Conservation (phyloP, 23 tunicate genomes). For the Phallusia fumigata region DNA sequence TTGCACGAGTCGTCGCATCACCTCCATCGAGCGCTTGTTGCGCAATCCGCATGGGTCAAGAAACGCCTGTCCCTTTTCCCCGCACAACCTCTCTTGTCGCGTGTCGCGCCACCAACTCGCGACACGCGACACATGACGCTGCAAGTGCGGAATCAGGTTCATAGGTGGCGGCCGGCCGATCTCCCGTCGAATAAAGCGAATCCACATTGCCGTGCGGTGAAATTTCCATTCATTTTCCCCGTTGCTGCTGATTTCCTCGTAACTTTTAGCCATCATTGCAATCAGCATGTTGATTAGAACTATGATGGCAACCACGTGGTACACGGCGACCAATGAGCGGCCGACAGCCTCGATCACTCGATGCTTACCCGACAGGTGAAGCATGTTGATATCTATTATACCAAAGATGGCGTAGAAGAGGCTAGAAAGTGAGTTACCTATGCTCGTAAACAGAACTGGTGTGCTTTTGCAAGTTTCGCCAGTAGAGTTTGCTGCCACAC, state of each 20-base stretch:
- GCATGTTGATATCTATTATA: background rate
- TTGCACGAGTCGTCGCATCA: background rate
- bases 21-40: background rate
- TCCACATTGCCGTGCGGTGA: conserved; percentile 56
- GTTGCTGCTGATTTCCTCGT: conserved; percentile 43
- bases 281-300: conserved; percentile 59
- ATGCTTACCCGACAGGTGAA: no score
- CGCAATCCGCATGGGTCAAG: conserved; percentile 16
- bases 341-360: background rate
- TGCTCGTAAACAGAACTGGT: background rate
- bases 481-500: background rate
- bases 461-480: background rate
- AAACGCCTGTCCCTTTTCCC: conserved; percentile 4
- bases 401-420: background rate
- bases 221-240: conserved; percentile 53
- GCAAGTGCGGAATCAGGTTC: conserved; percentile 47
- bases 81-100: conserved; percentile 25
- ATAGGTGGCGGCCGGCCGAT: conserved; percentile 59
- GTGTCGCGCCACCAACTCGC: background rate
- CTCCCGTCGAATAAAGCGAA: conserved; percentile 48
- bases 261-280: conserved; percentile 20
- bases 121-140: background rate
- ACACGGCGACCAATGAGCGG: conserved; percentile 3
- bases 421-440: background rate
- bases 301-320: conserved; percentile 46